phyloP scores from a whole-genome alignment of 2,888 invertebrate genomes.

The Prosapia bicincta region DNA sequence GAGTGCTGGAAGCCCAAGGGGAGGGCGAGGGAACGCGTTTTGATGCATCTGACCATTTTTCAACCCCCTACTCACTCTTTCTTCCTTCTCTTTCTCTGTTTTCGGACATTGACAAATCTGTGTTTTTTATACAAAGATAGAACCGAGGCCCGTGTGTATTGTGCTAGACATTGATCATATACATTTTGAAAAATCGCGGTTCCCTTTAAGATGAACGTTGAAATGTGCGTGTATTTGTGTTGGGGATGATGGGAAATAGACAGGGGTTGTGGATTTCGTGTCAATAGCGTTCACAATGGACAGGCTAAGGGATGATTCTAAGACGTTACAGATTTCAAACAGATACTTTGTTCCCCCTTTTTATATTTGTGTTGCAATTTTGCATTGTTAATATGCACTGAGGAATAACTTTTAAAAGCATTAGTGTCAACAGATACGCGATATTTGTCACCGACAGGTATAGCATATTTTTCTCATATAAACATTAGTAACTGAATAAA shows the following conservation, averaged over 20 bases:
- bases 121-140: conserved; percentile 30
- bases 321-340: not conserved
- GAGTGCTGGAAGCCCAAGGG: conserved; percentile 15
- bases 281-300: not conserved
- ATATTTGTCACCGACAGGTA: too few relatives aligned
- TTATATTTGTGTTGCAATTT: not conserved
- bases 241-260: not conserved
- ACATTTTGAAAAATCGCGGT: not conserved
- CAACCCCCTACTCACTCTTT: conserved; percentile 19
- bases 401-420: too few relatives aligned
- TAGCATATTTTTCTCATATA: too few relatives aligned
- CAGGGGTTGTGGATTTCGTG: not conserved
- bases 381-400: not conserved
- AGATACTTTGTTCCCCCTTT: not conserved
- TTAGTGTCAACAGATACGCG: too few relatives aligned
- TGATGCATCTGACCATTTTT: conserved; percentile 32
- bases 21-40: conserved; percentile 27
- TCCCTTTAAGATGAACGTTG: not conserved
- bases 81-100: conserved; percentile 17
- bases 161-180: not conserved
- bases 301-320: not conserved
- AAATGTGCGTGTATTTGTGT: not conserved
- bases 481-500: too few relatives aligned
- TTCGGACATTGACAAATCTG: conserved; percentile 36
- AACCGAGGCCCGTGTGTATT: conserved; percentile 18